Conservation (phyloP, 2,888 invertebrate species). For the Trissolcus brochymenae region DNA sequence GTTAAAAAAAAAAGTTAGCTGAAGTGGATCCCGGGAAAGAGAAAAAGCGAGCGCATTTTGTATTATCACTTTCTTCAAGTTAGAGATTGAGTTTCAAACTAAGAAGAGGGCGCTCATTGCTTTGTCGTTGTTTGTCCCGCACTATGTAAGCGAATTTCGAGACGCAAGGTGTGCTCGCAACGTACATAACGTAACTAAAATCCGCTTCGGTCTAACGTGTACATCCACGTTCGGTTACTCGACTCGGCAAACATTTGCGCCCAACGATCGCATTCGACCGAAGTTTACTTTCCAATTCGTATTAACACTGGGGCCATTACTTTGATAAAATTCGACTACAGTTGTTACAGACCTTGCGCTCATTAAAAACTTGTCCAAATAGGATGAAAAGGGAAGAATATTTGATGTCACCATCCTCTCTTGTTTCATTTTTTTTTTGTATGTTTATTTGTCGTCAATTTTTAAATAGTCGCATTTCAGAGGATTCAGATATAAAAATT, state of each 20-base stretch:
- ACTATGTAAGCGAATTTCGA: slow-evolving; percentile 57
- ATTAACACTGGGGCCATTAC: slow-evolving; percentile 65
- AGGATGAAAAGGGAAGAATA: too few species aligned
- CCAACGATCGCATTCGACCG: slow-evolving; percentile 63
- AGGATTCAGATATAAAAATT: too few species aligned
- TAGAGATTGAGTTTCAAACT: slow-evolving; percentile 57
- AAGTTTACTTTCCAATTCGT: slow-evolving; percentile 69
- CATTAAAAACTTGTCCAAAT: slow-evolving; percentile 46
- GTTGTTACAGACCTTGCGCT: slow-evolving; percentile 38
- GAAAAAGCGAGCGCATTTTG: slow-evolving; percentile 32
- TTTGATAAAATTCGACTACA: slow-evolving; percentile 60
- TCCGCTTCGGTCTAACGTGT: slow-evolving; percentile 51
- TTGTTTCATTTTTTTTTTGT: too few species aligned
- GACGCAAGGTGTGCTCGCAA: slow-evolving; percentile 50
- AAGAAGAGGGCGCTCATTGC: slow-evolving; percentile 31
- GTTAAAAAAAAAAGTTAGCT: slow-evolving; percentile 5
- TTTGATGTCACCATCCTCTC: too few species aligned
- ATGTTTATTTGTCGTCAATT: too few species aligned
- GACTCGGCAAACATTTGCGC: slow-evolving; percentile 68
- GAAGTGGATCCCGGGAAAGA: background rate
- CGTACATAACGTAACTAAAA: slow-evolving; percentile 56
- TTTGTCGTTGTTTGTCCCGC: slow-evolving; percentile 55
- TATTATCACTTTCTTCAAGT: slow-evolving; percentile 51
- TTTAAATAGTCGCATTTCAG: too few species aligned
- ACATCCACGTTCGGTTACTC: slow-evolving; percentile 62